Conservation (phyloP, 2,113 vertebrate species). For the Pseudopipra pipra region DNA sequence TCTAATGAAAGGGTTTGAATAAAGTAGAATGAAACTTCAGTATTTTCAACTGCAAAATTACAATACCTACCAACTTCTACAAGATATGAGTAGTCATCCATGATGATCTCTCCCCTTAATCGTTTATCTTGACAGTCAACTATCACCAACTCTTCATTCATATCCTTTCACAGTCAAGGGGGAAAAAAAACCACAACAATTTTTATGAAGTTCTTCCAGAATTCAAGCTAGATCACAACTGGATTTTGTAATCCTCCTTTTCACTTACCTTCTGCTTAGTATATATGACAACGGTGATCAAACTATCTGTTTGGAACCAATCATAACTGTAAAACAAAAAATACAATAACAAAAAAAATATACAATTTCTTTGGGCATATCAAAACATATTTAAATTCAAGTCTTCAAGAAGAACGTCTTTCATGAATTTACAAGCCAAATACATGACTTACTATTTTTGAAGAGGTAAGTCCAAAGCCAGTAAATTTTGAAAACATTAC, state of each 20-base stretch:
- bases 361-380: not conserved
- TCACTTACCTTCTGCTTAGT: conserved; percentile 82
- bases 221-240: not conserved
- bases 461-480: not conserved
- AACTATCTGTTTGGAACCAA: conserved; percentile 92
- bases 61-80: conserved; percentile 83
- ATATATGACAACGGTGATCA: conserved; percentile 86
- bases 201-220: not conserved
- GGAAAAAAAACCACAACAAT: not conserved
- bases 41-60: not conserved
- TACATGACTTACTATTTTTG: not conserved
- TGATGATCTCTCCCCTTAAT: conserved; percentile 81
- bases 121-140: conserved; percentile 78
- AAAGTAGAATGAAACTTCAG: not conserved
- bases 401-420: not conserved
- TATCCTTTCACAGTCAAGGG: conserved; percentile 60
- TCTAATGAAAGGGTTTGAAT: not conserved
- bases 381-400: not conserved
- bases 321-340: conserved; percentile 83
- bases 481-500: not conserved
- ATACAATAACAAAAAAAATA: not conserved
- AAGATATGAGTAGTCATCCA: conserved; percentile 86
- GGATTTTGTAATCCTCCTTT: not conserved
- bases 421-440: not conserved
- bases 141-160: conserved; percentile 78